Percentiles rank a stretch among this genome's conserved stretches.
phyloP scores from a whole-genome alignment of 1,140 invertebrate genomes.

The fruit fly (Drosophila melanogaster) region Release_6_plus_ISO1_MT NT_033777.3:26263001-26263500 shows the following conservation, averaged over 20 bases:
- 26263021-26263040: too few relatives aligned
- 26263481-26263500: conserved; percentile 16
- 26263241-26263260: not conserved
- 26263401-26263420: conserved; percentile 80
- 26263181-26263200: too few relatives aligned
- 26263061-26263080: too few relatives aligned
- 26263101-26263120: too few relatives aligned
- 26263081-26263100: too few relatives aligned
- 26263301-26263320: conserved; percentile 24
- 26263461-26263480: conserved; percentile 70
- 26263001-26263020: not conserved
- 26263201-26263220: too few relatives aligned
- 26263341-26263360: conserved; percentile 21
- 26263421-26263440: conserved; percentile 38
- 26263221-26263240: not conserved
- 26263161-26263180: too few relatives aligned
- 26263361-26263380: conserved; percentile 65
- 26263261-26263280: not conserved
- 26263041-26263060: too few relatives aligned
- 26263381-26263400: conserved; percentile 46
- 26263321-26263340: conserved; percentile 11
- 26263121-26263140: too few relatives aligned
- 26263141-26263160: too few relatives aligned
- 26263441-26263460: conserved; percentile 74
- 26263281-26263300: conserved; percentile 4